phyloP scores from a whole-genome alignment of 2,888 invertebrate species.

The Pegoplata infirma region DNA sequence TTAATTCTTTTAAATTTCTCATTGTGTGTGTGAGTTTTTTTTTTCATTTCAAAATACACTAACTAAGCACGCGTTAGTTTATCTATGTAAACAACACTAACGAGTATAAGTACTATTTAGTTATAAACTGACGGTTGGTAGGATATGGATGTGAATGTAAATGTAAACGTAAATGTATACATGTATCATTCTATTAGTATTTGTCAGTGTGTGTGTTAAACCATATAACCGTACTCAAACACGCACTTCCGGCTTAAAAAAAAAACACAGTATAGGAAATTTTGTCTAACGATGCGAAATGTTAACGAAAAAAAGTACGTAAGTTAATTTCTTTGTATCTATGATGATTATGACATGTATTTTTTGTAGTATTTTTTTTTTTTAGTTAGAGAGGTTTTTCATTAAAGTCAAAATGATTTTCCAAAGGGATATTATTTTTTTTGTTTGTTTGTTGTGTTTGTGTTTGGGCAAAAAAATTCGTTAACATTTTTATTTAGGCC shows the following conservation, averaged over 20 bases:
- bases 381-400: slow-evolving; percentile 1
- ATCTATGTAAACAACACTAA: background rate
- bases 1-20: background rate
- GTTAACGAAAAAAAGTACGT: background rate
- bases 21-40: too few species aligned
- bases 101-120: slow-evolving; percentile 18
- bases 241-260: slow-evolving; percentile 50
- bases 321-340: slow-evolving; percentile 9
- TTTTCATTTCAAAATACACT: background rate
- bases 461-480: background rate
- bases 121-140: slow-evolving; percentile 17
- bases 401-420: slow-evolving; percentile 9
- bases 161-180: too few species aligned
- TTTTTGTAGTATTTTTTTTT: background rate
- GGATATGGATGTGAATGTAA: background rate
- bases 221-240: slow-evolving; percentile 44
- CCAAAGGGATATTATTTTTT: background rate
- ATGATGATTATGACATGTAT: slow-evolving; percentile 12
- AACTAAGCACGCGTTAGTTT: slow-evolving; percentile 22
- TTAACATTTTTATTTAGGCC: slow-evolving; percentile 10
- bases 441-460: slow-evolving; percentile 2
- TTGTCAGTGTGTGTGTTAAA: slow-evolving; percentile 12
- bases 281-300: background rate
- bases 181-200: background rate
- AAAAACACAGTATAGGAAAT: background rate